phyloP scores from a whole-genome alignment of 2,797 vertebrate genomes.

The Discoglossus pictus region DNA sequence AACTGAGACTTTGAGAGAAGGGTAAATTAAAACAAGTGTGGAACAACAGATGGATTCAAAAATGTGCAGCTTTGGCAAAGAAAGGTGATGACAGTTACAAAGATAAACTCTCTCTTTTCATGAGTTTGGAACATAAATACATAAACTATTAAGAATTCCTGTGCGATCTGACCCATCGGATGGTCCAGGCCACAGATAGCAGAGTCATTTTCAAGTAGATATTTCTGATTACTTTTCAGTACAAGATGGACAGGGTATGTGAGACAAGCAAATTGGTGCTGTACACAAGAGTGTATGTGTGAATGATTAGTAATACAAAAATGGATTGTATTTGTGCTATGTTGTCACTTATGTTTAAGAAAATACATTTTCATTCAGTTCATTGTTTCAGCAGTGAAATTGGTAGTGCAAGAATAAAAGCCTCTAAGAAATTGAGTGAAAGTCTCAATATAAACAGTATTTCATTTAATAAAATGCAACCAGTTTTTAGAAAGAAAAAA shows the following conservation, averaged over 20 bases:
- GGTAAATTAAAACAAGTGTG: slow-evolving; percentile 44
- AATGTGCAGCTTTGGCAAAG: slow-evolving; percentile 35
- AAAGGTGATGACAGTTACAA: slow-evolving; percentile 44
- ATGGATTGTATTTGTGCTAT: too few species aligned
- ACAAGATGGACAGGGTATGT: neutral
- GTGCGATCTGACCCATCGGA: slow-evolving; percentile 19
- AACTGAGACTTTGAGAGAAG: slow-evolving; percentile 42
- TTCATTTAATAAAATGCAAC: too few species aligned
- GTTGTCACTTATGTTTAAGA: too few species aligned
- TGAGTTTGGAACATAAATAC: slow-evolving; percentile 35
- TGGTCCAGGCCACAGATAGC: slow-evolving; percentile 19
- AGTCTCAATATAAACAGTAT: too few species aligned
- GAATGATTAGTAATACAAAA: too few species aligned
- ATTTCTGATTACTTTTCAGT: too few species aligned
- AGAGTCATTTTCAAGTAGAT: neutral
- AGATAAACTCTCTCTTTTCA: slow-evolving; percentile 47
- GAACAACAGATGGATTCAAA: slow-evolving; percentile 43
- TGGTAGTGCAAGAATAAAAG: too few species aligned
- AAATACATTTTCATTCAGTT: neutral
- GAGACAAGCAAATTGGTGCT: slow-evolving; percentile 17
- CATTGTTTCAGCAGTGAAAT: too few species aligned
- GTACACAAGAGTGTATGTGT: too few species aligned
- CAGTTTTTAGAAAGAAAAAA: too few species aligned
- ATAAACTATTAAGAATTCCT: slow-evolving; percentile 24
- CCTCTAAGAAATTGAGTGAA: too few species aligned